phyloP scores from a whole-genome alignment of 2,797 vertebrate species.

The Spea hammondii region DNA sequence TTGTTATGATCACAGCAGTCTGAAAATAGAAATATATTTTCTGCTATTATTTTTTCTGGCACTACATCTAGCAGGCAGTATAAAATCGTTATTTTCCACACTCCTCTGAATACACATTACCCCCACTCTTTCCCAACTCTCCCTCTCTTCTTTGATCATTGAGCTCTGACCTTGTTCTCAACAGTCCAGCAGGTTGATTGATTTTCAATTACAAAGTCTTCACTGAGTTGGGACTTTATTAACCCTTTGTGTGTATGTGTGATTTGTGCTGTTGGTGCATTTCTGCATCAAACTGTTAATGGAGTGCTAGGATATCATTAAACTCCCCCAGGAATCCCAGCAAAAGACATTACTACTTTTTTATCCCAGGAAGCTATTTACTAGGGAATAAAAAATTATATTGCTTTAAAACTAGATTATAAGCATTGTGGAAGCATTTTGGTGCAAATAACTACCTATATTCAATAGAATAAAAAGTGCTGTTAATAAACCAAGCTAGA shows the following conservation, averaged over 20 bases:
- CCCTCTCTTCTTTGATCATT: conserved; percentile 53
- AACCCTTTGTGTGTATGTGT: conserved; percentile 8
- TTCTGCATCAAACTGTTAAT: conserved; percentile 27
- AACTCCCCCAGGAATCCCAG: background rate
- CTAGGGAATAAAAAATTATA: conserved; percentile 1
- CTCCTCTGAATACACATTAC: conserved; percentile 38
- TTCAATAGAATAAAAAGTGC: conserved; percentile 4
- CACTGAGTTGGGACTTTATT: conserved; percentile 29
- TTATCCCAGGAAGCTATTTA: conserved; percentile 25
- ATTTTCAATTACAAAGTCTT: conserved; percentile 53
- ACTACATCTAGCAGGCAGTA: conserved; percentile 24
- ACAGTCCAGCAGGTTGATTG: conserved; percentile 52
- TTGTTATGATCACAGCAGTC: conserved; percentile 9
- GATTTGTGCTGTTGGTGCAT: conserved; percentile 18
- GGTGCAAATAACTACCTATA: background rate
- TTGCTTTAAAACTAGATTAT: background rate
- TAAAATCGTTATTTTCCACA: conserved; percentile 43
- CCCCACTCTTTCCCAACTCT: conserved; percentile 36
- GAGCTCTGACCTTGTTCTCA: conserved; percentile 54
- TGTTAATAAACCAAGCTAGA: conserved; percentile 4
- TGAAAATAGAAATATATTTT: conserved; percentile 15
- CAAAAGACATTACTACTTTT: background rate
- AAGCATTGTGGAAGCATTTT: conserved; percentile 5
- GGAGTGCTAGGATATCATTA: background rate
- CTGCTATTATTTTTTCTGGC: conserved; percentile 28